Conservation (phyloP, 2,113 vertebrate species). For the Nothocercus nigrocapillus region DNA sequence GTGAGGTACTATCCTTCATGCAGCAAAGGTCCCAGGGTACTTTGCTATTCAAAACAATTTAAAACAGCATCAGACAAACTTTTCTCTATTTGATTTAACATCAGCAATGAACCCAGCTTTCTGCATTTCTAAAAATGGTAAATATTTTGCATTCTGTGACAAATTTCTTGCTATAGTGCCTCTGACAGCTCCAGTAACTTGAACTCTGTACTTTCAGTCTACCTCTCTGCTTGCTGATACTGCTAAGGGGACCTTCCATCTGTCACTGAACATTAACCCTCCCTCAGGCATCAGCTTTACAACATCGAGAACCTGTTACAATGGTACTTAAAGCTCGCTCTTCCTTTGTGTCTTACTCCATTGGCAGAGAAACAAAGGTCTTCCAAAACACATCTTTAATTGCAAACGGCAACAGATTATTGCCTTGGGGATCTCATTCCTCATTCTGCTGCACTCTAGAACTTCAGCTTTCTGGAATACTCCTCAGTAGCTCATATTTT, state of each 20-base stretch:
- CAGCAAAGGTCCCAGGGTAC: constrained; percentile 28
- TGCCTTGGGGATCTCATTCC: not conserved
- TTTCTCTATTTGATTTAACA: constrained; percentile 55
- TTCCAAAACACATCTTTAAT: not conserved
- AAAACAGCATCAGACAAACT: not conserved
- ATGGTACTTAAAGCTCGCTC: not conserved
- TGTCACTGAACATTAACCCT: not conserved
- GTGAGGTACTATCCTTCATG: constrained; percentile 44
- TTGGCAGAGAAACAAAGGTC: not conserved
- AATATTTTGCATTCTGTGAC: not conserved
- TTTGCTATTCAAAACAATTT: constrained; percentile 63
- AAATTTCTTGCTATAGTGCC: not conserved
- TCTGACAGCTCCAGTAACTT: not conserved
- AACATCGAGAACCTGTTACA: not conserved
- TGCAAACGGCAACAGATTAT: not conserved
- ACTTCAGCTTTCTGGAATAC: not conserved
- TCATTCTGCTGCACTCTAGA: not conserved
- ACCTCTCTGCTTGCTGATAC: not conserved
- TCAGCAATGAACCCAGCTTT: not conserved
- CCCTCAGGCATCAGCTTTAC: not conserved
- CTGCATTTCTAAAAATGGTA: not conserved
- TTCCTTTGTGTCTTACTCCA: not conserved
- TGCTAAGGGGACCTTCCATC: not conserved
- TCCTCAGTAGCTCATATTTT: not conserved
- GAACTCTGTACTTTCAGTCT: not conserved